Evolutionary conservation across 2,797 vertebrate genomes (phyloP), one percentile per base, ranked within the genome.

Genomic region (Rachycentron canadum): DNA sequence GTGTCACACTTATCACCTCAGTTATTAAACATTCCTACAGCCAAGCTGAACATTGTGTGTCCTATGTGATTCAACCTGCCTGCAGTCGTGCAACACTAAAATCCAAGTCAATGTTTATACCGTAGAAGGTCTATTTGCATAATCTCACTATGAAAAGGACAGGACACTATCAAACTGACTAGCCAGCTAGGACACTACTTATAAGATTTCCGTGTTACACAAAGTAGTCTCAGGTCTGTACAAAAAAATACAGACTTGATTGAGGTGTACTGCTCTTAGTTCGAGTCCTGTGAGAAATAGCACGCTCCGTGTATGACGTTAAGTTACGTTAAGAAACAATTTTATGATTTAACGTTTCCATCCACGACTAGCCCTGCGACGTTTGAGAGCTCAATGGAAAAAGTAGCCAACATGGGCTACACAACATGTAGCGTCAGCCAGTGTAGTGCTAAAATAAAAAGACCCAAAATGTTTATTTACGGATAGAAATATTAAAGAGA

Each of bases 341-440:
- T 67, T 62, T 21, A 72, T 84, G 79, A 85, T 88, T 83, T 60
- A 80, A 86, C 55, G 57, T 90, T 84, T 90, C 83, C 83, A 89
- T 84, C 72, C 74, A 70, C 25, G 16, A 67, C 77, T 25, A n/a
- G 52, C 73, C 43, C 34, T 72, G 69, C 86, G 78, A 84, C 83
- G 79, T 82, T 89, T 88, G 32, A 78, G 72, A 75, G 71, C 79
- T 91, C 78, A 88, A 76, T 92, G 93, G 92, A 94, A 94, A 92
- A 92, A 85, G 73, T 83, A 89, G 81, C 83, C 53, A 69, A 81
- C 78, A 74, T 63, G 62, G 53, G 82, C 89, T 89, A 78, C 86
- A 76, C 68, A 88, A 87, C 89, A 82, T 81, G 82, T 61, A 84
- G 63, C 84, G 69, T 47, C 70, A 57, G 64, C 38, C 69, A 63